These are phyloP conservation scores for Diarsia dahlii DNA, from an alignment of 2,888 invertebrate species.

Conservation along the genomic window DNA sequence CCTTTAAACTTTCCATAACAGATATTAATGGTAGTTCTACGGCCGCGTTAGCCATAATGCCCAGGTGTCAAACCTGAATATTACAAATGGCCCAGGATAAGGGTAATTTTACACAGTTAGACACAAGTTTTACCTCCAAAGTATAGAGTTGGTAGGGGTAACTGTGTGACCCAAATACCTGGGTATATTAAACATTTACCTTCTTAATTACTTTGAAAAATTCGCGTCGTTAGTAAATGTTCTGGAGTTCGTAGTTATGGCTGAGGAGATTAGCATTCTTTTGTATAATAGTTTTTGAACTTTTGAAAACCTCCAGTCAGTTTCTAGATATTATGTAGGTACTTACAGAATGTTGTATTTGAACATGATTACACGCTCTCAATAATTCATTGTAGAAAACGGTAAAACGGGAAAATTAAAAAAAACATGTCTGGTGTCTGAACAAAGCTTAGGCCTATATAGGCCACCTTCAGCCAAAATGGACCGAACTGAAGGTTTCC, in stretches of 20 bases:
- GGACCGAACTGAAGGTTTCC: background rate
- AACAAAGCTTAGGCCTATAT: background rate
- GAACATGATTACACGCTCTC: background rate
- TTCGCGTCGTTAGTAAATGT: constrained; percentile 40
- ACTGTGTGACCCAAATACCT: constrained; percentile 63
- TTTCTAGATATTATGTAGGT: background rate
- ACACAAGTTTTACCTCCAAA: constrained; percentile 44
- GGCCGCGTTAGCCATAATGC: constrained; percentile 26
- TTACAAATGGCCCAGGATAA: constrained; percentile 44
- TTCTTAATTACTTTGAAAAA: constrained; percentile 63
- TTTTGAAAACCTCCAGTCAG: background rate
- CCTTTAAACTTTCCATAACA: constrained; percentile 9
- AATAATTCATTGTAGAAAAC: background rate
- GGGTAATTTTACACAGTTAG: constrained; percentile 51
- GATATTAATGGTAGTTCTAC: constrained; percentile 30
- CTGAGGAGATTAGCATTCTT: constrained; percentile 22
- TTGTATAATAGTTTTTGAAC: constrained; percentile 1
- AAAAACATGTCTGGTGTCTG: background rate
- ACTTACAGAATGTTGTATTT: background rate
- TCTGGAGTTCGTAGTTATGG: constrained; percentile 16
- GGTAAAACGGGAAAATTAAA: background rate
- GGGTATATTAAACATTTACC: constrained; percentile 58
- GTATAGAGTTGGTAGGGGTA: constrained; percentile 21
- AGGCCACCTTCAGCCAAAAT: background rate
- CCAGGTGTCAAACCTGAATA: constrained; percentile 52